Base-by-base conservation (phyloP, 2,888 invertebrate species). In the Phaedon cochleariae region DNA sequence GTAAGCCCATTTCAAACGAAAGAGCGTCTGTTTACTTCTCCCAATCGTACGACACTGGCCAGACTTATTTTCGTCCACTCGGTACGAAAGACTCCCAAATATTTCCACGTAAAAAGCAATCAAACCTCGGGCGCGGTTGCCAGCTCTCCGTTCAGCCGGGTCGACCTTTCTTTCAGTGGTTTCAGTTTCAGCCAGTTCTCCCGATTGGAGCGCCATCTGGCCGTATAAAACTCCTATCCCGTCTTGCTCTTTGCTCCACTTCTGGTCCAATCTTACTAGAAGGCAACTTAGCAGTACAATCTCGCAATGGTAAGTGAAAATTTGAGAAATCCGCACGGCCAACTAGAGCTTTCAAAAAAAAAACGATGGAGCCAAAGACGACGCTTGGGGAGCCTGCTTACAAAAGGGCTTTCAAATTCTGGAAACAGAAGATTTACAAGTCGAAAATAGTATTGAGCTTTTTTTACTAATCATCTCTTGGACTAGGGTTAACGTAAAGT, bases 191-290 rank as follows among this genome's bases (percentile, higher is more conserved):
- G 73, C 66, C n/a, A n/a, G n/a, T 70, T 58, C 65, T 72, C 66
- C 66, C 68, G 85, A 80, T 85, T 85, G 15, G 34, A 86, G 89
- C 90, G 90, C 90, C 90, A 89, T 90, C 90, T 90, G 85, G 87
- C 86, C 86, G 86, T 89, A 90, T 90, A 90, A 90, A 90, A 90
- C 89, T 87, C 87, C 87, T 85, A 85, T 85, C 86, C 86, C 85
- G 86, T 87, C 87, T 86, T 86, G 85, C 86, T 85, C 86, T 84
- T 86, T 87, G 88, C 88, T 88, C 90, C 91, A 91, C 90, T 91
- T 90, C 90, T 90, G 89, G 89, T 90, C 88, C 67, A 69, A 86
- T 88, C 87, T 89, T 88, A 87, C 89, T 88, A 88, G 89, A 89
- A 88, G 89, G 88, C 88, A 89, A 89, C 90, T 74, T 80, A 79